These are phyloP conservation scores for Ruditapes philippinarum DNA, from an alignment of 1,140 invertebrate genomes.

Conservation along the genomic window DNA sequence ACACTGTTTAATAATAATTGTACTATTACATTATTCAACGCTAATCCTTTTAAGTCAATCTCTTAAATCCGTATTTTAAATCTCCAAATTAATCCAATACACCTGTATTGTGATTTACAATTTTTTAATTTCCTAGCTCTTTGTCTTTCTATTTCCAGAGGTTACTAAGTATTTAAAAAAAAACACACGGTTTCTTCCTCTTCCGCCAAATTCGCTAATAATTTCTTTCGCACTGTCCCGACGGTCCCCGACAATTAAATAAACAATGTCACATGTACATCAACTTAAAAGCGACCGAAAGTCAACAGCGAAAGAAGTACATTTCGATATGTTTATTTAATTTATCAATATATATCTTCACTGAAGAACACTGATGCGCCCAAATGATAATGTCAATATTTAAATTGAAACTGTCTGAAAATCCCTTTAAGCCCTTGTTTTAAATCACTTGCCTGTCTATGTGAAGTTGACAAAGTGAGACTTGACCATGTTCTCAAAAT, in stretches of 20 bases:
- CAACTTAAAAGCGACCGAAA: neutral
- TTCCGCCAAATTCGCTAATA: too few relatives aligned
- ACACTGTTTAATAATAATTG: too few relatives aligned
- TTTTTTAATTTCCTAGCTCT: too few relatives aligned
- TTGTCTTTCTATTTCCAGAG: too few relatives aligned
- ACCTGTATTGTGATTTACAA: too few relatives aligned
- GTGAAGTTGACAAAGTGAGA: neutral
- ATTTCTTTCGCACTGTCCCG: too few relatives aligned
- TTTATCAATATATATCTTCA: neutral
- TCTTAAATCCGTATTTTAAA: too few relatives aligned
- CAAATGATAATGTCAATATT: neutral
- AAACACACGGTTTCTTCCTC: too few relatives aligned
- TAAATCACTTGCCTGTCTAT: neutral
- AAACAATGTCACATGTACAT: neutral
- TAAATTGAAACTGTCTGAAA: neutral
- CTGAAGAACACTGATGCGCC: neutral
- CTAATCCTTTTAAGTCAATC: too few relatives aligned
- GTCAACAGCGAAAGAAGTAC: neutral
- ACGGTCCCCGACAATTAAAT: neutral
- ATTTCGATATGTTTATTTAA: neutral
- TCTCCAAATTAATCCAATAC: too few relatives aligned
- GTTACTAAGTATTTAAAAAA: too few relatives aligned
- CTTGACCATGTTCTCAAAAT: neutral
- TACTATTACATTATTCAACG: too few relatives aligned
- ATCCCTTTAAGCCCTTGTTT: slow-evolving; percentile 1